Percentiles rank a stretch among this genome's conserved stretches.
phyloP scores from a whole-genome alignment of 2,797 vertebrate species.

The Acanthornis magna region DNA sequence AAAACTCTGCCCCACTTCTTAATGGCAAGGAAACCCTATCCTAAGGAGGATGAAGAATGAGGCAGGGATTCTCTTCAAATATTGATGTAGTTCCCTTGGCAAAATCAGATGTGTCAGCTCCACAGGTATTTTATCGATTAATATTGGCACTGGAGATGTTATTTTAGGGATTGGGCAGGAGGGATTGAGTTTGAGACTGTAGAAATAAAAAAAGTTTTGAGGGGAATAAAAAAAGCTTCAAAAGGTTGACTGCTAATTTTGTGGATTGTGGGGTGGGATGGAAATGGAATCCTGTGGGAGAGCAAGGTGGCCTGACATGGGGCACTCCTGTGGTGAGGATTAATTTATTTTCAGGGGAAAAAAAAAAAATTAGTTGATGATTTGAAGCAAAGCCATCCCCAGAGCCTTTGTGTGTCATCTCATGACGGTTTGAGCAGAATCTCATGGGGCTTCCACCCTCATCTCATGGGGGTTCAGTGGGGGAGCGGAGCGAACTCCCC shows the following conservation, averaged over 20 bases:
- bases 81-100: not conserved
- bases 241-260: not conserved
- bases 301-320: not conserved
- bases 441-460: accelerated
- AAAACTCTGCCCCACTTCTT: not conserved
- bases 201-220: not conserved
- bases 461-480: accelerated
- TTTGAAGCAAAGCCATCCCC: not conserved
- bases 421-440: accelerated
- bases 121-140: not conserved
- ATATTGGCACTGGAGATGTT: not conserved
- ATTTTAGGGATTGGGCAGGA: not conserved
- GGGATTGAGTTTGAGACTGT: not conserved
- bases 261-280: not conserved
- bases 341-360: not conserved
- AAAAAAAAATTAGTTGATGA: no score
- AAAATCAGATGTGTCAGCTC: not conserved
- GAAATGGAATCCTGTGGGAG: not conserved
- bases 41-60: accelerated
- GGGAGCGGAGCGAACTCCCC: not conserved
- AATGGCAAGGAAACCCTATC: not conserved
- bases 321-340: not conserved
- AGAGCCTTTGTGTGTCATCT: no score
- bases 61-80: not conserved
- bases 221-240: accelerated